Conservation (phyloP, 2,888 invertebrate genomes). For the Trileptium ribeirensis region DNA sequence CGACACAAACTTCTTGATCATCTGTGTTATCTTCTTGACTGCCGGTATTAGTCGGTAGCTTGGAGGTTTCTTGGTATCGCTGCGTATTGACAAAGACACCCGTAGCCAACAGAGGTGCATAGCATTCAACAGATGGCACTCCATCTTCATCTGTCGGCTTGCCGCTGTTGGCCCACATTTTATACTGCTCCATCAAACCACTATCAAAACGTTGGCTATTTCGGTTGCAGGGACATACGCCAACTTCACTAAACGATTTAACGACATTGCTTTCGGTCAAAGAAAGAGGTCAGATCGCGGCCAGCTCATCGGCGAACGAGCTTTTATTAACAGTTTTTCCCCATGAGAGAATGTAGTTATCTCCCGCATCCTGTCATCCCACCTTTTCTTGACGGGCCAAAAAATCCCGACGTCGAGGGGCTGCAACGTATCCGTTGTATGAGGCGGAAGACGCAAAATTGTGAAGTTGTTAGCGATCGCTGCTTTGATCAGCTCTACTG, state of each 20-base stretch:
- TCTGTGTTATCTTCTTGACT: no score
- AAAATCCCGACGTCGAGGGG: not conserved
- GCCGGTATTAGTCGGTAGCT: no score
- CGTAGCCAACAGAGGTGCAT: not conserved
- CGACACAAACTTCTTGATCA: no score
- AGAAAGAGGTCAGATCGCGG: not conserved
- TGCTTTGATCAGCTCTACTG: not conserved
- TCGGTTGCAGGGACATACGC: not conserved
- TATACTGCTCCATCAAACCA: not conserved
- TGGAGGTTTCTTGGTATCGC: no score
- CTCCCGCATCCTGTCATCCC: not conserved
- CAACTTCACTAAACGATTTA: not conserved
- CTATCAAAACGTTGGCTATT: not conserved
- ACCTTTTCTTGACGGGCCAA: not conserved
- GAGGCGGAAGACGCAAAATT: not conserved
- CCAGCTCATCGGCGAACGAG: not conserved
- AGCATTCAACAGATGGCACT: not conserved
- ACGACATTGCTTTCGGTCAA: not conserved
- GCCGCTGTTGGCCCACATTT: not conserved
- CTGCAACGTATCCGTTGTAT: constrained; percentile 1
- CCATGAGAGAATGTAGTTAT: not conserved
- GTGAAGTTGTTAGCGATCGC: not conserved
- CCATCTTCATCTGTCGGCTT: not conserved
- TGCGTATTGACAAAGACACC: no score
- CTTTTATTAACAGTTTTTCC: not conserved